Percentiles rank a stretch among this genome's conserved stretches.
Evolutionary conservation across 92 coral and sea anemone genomes (phyloP).

Genomic region (Anthopleura xanthogrammica): DNA sequence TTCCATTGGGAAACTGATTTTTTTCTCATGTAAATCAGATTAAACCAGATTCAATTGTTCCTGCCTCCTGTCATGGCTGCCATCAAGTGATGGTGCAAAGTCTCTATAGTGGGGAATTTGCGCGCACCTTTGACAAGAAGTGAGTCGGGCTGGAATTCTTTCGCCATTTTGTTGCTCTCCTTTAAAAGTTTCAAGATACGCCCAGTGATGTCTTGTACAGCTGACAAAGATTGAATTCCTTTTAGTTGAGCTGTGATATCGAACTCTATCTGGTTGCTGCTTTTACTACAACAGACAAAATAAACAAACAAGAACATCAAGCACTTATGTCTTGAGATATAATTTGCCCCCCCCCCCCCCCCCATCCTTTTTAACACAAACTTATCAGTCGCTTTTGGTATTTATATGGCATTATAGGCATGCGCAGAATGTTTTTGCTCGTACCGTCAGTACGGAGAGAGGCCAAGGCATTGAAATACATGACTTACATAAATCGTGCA

Average conservation of each 20-base stretch:
- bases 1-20: no score
- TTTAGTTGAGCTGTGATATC: conserved; percentile 18
- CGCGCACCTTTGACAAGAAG: not conserved
- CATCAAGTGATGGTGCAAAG: no score
- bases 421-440: no score
- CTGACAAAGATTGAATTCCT: conserved; percentile 4
- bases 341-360: no score
- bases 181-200: not conserved
- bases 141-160: not conserved
- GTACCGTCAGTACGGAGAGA: not conserved
- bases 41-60: no score
- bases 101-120: not conserved
- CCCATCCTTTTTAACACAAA: no score
- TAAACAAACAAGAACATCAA: not conserved
- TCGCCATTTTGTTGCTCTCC: not conserved
- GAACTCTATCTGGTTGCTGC: conserved; percentile 10
- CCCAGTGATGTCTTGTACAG: conserved; percentile 22
- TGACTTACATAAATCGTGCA: conserved; percentile 2
- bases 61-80: no score
- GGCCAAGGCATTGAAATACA: not conserved
- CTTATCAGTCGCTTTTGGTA: no score
- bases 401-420: no score
- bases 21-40: no score
- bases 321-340: not conserved
- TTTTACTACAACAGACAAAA: not conserved